A percentile compares a stretch with the other conserved stretches of the same genome.
These are phyloP conservation scores for Chrysocyon brachyurus DNA, from an alignment of 2,797 vertebrate species.

Conservation along the genomic window DNA sequence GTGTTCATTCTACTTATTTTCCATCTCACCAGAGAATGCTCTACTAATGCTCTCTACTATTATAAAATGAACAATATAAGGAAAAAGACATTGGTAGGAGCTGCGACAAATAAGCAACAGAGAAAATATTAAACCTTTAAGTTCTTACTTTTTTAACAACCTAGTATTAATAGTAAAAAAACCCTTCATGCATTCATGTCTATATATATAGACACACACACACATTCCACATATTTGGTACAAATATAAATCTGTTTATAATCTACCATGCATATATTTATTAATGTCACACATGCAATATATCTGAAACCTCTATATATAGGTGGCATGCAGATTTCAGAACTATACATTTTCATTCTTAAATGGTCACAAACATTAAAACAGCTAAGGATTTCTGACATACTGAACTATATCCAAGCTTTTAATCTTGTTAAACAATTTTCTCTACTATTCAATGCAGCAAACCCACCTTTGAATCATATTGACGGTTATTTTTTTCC, in stretches of 20 bases:
- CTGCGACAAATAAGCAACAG: constrained; percentile 39
- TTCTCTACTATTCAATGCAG: neutral
- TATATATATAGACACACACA: neutral
- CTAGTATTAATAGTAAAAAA: constrained; percentile 62
- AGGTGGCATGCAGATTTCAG: constrained; percentile 75
- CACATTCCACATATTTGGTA: constrained; percentile 46
- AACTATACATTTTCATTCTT: constrained; percentile 46
- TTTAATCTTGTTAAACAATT: constrained; percentile 45
- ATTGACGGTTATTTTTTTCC: constrained; percentile 71
- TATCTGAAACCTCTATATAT: constrained; percentile 8
- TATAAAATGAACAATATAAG: constrained; percentile 68
- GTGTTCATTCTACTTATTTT: constrained; percentile 69
- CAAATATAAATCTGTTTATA: constrained; percentile 47
- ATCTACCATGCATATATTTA: constrained; percentile 59
- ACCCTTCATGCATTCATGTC: neutral
- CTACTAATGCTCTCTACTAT: constrained; percentile 60
- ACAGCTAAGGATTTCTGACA: constrained; percentile 52
- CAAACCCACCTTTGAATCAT: constrained; percentile 83
- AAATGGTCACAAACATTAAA: constrained; percentile 61
- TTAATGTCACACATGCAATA: constrained; percentile 59
- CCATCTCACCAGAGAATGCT: constrained; percentile 68
- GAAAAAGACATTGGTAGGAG: constrained; percentile 44
- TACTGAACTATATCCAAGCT: constrained; percentile 35
- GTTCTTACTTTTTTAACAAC: constrained; percentile 32
- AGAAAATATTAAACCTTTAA: constrained; percentile 54